Percentiles rank a stretch among this genome's conserved stretches.
phyloP scores from a whole-genome alignment of 2,888 invertebrate species.

The Embidobia sp. region DNA sequence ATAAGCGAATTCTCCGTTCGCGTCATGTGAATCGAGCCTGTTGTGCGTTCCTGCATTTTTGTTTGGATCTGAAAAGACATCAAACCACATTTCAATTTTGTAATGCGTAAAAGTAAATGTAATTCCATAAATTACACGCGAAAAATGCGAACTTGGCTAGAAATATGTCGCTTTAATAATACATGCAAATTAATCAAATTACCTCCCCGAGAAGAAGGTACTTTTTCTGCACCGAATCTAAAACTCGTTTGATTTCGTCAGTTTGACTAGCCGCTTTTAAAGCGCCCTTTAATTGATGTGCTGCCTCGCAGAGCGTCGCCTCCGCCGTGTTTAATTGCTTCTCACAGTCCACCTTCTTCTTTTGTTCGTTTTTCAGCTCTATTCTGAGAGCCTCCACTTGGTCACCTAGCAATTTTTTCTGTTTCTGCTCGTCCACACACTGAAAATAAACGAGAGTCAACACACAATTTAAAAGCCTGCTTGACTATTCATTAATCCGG shows the following conservation, averaged over 20 bases:
- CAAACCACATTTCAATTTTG: no score
- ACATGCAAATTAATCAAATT: slow-evolving; percentile 27
- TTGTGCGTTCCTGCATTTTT: slow-evolving; percentile 75
- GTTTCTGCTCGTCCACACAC: slow-evolving; percentile 83
- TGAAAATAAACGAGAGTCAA: slow-evolving; percentile 70
- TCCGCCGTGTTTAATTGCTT: slow-evolving; percentile 76
- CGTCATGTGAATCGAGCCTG: slow-evolving; percentile 73
- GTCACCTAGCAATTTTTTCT: slow-evolving; percentile 82
- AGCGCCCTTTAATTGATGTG: slow-evolving; percentile 79
- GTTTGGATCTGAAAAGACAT: slow-evolving; percentile 73
- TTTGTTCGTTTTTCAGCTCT: slow-evolving; percentile 82
- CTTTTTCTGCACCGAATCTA: slow-evolving; percentile 77
- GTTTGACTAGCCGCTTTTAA: slow-evolving; percentile 81
- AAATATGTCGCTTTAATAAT: no score
- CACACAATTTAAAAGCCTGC: slow-evolving; percentile 1
- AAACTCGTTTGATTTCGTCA: slow-evolving; percentile 76
- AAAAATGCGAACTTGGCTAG: no score
- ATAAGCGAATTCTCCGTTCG: slow-evolving; percentile 76
- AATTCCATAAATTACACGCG: no score
- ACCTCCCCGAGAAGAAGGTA: slow-evolving; percentile 79
- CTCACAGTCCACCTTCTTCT: slow-evolving; percentile 76
- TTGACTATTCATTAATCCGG: no score
- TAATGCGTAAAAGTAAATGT: no score
- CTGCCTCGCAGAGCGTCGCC: slow-evolving; percentile 82
- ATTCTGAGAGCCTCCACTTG: slow-evolving; percentile 82